phyloP scores from a whole-genome alignment of 2,888 invertebrate genomes.

The Agriopis aurantiaria region DNA sequence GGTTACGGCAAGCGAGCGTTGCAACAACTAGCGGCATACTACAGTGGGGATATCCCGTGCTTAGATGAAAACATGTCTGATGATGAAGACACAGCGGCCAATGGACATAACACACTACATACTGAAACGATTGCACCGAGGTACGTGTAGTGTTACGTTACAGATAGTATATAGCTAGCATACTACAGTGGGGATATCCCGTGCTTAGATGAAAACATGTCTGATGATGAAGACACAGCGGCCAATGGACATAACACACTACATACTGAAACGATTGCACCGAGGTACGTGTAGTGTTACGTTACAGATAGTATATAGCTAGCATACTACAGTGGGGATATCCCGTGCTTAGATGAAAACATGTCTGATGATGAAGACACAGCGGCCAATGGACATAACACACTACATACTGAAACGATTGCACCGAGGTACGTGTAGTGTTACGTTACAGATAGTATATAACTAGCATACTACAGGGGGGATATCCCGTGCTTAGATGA shows the following conservation, averaged over 20 bases:
- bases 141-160: conserved; percentile 51
- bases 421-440: background rate
- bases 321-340: conserved; percentile 78
- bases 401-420: conserved; percentile 28
- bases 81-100: conserved; percentile 79
- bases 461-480: conserved; percentile 53
- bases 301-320: background rate
- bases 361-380: conserved; percentile 70
- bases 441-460: background rate
- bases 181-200: conserved; percentile 86
- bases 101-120: conserved; percentile 64
- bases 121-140: conserved; percentile 88
- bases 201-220: conserved; percentile 87
- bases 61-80: conserved; percentile 85
- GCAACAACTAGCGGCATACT: conserved; percentile 94
- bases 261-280: background rate
- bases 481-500: conserved; percentile 91
- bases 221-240: conserved; percentile 69
- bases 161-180: background rate
- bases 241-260: conserved; percentile 35
- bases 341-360: conserved; percentile 89
- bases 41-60: conserved; percentile 92
- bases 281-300: background rate
- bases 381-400: conserved; percentile 14
- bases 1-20: conserved; percentile 98